Evolutionary conservation across 2,113 vertebrate genomes (phyloP).

Genomic region (Strigops habroptila): DNA sequence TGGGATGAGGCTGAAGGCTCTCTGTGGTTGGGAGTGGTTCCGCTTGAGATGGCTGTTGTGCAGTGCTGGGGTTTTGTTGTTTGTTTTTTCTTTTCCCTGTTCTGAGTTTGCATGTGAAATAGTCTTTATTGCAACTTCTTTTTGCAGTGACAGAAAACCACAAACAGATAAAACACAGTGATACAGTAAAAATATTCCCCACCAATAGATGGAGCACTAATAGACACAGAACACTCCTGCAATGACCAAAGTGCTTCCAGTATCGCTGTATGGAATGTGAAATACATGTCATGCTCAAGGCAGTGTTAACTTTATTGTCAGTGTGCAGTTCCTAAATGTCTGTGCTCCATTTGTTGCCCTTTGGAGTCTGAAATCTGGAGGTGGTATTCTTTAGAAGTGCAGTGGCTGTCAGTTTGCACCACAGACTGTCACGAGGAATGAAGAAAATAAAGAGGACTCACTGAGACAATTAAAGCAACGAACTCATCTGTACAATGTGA

Average conservation of each 20-base stretch:
- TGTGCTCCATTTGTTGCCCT: neutral
- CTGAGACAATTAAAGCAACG: neutral
- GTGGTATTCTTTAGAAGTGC: neutral
- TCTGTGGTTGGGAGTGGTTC: neutral
- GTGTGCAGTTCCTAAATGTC: neutral
- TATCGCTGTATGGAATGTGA: neutral
- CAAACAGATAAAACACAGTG: neutral
- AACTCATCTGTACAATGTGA: neutral
- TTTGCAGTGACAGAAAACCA: neutral
- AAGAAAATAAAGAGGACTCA: neutral
- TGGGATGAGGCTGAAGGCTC: neutral
- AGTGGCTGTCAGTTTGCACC: neutral
- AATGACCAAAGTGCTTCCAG: neutral
- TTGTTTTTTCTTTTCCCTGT: neutral
- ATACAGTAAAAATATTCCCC: neutral
- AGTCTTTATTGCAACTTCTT: neutral
- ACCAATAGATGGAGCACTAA: neutral
- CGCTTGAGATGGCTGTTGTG: neutral
- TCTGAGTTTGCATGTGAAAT: neutral
- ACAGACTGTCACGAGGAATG: neutral
- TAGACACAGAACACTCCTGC: neutral
- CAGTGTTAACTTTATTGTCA: neutral
- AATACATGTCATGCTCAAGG: neutral
- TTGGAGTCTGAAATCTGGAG: neutral
- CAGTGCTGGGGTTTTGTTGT: neutral